Percentiles rank a stretch among this genome's conserved stretches.
Evolutionary conservation across 2,797 vertebrate species (phyloP).

Genomic region (Paramormyrops hopkinsi): DNA sequence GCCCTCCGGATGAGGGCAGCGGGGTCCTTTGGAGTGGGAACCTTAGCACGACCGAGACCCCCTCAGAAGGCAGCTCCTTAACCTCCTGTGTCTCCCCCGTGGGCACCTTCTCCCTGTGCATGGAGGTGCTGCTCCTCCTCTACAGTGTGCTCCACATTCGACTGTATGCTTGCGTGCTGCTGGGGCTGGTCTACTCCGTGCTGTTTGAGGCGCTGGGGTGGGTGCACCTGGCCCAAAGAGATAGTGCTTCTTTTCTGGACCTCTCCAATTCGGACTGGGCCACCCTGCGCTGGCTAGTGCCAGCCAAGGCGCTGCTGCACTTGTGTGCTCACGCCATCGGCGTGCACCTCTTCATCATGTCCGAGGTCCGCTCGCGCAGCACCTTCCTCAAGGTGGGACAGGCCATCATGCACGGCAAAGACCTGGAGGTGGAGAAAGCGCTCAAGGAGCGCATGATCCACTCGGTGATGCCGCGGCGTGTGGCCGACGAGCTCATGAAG

Average conservation of each 20-base stretch:
- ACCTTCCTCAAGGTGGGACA: conserved; percentile 95
- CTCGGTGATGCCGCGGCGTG: conserved; percentile 87
- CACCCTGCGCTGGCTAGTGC: conserved; percentile 70
- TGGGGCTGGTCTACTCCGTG: conserved; percentile 83
- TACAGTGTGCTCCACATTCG: conserved; percentile 93
- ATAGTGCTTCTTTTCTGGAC: not conserved
- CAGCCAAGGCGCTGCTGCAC: conserved; percentile 78
- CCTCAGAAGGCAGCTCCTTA: conserved; percentile 36
- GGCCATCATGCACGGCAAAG: conserved; percentile 91
- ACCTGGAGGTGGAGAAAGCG: conserved; percentile 96
- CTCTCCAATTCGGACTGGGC: conserved; percentile 36
- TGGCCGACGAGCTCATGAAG: conserved; percentile 91
- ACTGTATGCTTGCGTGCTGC: conserved; percentile 80
- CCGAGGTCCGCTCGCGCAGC: conserved; percentile 89
- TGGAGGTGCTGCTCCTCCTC: conserved; percentile 85
- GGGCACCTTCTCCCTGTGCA: conserved; percentile 88
- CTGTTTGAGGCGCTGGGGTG: conserved; percentile 86
- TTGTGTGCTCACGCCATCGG: conserved; percentile 86
- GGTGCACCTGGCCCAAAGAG: conserved; percentile 64
- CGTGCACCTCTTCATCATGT: conserved; percentile 94
- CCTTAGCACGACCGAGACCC: conserved; percentile 59
- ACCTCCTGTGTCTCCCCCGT: conserved; percentile 81
- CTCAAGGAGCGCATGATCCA: conserved; percentile 99
- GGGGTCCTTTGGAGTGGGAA: conserved; percentile 58
- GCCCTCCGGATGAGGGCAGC: conserved; percentile 56